A percentile compares a stretch with the other conserved stretches of the same genome.
Conservation (phyloP, 2,797 vertebrate genomes). For the Oophaga sylvatica region DNA sequence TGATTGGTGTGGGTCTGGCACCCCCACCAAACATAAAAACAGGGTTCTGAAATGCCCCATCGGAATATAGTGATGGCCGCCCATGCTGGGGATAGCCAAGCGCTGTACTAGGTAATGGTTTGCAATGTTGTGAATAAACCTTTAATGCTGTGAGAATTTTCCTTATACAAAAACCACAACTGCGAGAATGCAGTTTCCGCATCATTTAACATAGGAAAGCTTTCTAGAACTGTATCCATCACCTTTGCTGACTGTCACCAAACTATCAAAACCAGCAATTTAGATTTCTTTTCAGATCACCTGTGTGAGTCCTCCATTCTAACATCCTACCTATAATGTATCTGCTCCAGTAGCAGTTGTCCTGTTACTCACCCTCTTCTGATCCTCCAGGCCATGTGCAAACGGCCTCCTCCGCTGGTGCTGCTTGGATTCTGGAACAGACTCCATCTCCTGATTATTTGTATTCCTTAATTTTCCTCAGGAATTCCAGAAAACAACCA, state of each 20-base stretch:
- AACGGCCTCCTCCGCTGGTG: slow-evolving; percentile 87
- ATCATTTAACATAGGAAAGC: neutral
- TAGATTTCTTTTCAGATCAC: too few relatives aligned
- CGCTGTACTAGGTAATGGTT: too few relatives aligned
- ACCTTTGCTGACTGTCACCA: neutral
- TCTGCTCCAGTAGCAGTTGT: neutral
- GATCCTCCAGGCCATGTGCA: slow-evolving; percentile 93
- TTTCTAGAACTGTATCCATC: neutral
- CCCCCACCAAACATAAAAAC: too few relatives aligned
- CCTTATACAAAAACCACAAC: neutral
- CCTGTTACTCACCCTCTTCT: slow-evolving; percentile 89
- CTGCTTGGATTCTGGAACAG: slow-evolving; percentile 83
- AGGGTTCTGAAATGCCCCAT: too few relatives aligned
- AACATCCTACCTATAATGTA: too few relatives aligned
- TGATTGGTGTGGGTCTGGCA: too few relatives aligned
- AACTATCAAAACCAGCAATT: neutral
- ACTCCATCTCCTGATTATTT: slow-evolving; percentile 87
- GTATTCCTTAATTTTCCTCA: slow-evolving; percentile 69
- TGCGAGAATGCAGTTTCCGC: neutral
- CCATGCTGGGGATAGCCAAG: too few relatives aligned
- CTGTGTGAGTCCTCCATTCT: too few relatives aligned
- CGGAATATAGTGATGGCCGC: too few relatives aligned
- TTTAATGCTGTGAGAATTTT: neutral
- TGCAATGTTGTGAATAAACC: too few relatives aligned
- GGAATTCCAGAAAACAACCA: slow-evolving; percentile 72